Conservation (phyloP, 2,797 vertebrate genomes). For the Melanotaenia nigrans region DNA sequence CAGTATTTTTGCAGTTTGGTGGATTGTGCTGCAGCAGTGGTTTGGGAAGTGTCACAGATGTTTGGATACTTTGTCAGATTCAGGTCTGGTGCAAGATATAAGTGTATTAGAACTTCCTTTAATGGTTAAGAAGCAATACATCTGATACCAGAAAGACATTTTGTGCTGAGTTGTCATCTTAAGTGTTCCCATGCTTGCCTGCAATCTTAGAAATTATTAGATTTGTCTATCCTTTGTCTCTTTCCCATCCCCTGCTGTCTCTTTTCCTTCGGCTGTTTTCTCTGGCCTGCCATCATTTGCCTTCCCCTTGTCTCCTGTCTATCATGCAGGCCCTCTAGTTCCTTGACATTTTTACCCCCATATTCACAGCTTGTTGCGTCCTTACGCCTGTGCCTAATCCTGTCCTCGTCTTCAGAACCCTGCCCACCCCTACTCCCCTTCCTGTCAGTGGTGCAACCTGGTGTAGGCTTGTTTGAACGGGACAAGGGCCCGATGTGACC, state of each 20-base stretch:
- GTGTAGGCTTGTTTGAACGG: slow-evolving; percentile 71
- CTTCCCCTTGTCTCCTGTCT: background rate
- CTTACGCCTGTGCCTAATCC: slow-evolving; percentile 53
- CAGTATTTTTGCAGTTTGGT: background rate
- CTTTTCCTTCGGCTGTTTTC: background rate
- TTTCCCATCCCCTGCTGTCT: slow-evolving; percentile 3
- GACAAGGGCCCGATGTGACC: slow-evolving; percentile 60
- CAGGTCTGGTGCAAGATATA: slow-evolving; percentile 7
- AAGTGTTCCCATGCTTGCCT: slow-evolving; percentile 18
- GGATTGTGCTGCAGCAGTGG: background rate
- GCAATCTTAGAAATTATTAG: slow-evolving; percentile 15
- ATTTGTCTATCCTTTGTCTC: slow-evolving; percentile 13
- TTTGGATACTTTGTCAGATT: slow-evolving; percentile 1
- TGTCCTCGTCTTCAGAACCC: slow-evolving; percentile 36
- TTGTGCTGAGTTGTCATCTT: background rate
- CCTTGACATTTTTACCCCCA: slow-evolving; percentile 2
- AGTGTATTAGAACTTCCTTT: background rate
- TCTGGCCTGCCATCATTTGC: background rate
- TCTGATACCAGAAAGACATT: slow-evolving; percentile 1
- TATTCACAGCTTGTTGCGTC: slow-evolving; percentile 9
- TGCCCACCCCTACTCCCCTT: slow-evolving; percentile 40
- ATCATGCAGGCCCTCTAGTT: slow-evolving; percentile 10
- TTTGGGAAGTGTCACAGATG: too few relatives aligned
- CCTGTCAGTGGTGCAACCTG: slow-evolving; percentile 70
- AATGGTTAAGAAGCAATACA: background rate